These are phyloP conservation scores for Ricordea florida DNA, from an alignment of 92 coral and sea anemone genomes.

Conservation along the genomic window DNA sequence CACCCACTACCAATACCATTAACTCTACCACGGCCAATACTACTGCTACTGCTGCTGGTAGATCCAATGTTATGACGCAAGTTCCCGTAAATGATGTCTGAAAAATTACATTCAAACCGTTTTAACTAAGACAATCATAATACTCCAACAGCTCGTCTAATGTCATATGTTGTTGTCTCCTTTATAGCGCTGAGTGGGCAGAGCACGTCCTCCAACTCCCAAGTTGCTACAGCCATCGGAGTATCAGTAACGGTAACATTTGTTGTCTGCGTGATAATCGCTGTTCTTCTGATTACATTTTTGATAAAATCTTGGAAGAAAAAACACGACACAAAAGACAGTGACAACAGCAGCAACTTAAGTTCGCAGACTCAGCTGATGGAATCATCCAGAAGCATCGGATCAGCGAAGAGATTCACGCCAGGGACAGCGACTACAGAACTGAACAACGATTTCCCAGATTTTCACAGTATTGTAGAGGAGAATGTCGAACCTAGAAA, in stretches of 20 bases:
- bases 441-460: no score
- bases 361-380: not conserved
- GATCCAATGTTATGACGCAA: no score
- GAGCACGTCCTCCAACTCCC: not conserved
- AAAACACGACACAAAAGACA: not conserved
- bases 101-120: no score
- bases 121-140: no score
- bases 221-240: constrained; percentile 54
- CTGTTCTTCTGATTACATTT: not conserved
- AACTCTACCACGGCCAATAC: not conserved
- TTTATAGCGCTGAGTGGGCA: no score
- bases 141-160: no score
- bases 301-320: constrained; percentile 18
- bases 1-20: not conserved
- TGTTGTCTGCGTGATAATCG: constrained; percentile 42
- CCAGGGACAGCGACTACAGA: not conserved
- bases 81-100: no score
- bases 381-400: not conserved
- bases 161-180: no score
- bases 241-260: constrained; percentile 71
- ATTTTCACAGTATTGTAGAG: not conserved
- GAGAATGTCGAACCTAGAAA: not conserved
- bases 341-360: not conserved
- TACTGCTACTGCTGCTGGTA: not conserved
- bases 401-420: not conserved